Evolutionary conservation across 2,113 vertebrate genomes (phyloP).

Genomic region (Takifugu flavidus): DNA sequence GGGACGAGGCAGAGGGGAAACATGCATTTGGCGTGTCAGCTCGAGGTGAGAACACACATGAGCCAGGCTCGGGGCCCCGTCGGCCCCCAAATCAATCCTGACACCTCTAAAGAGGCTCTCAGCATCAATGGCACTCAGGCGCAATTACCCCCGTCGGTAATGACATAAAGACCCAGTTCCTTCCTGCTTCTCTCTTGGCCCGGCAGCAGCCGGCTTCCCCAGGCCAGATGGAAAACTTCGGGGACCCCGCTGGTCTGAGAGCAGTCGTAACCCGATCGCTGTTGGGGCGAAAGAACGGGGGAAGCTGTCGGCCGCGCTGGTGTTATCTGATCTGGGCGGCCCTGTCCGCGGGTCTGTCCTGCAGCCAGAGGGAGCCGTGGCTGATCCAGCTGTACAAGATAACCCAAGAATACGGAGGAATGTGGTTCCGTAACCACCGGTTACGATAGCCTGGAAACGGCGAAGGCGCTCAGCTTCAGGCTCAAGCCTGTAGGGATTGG

Average conservation of each 20-base stretch:
- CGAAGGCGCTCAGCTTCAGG: too few relatives aligned
- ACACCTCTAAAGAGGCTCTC: constrained; percentile 76
- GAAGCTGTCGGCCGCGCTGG: constrained; percentile 17
- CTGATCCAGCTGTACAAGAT: constrained; percentile 55
- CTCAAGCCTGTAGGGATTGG: too few relatives aligned
- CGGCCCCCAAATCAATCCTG: constrained; percentile 71
- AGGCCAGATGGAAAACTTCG: constrained; percentile 43
- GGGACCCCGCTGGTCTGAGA: constrained; percentile 38
- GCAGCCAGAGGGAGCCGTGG: constrained; percentile 54
- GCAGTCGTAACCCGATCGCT: constrained; percentile 45
- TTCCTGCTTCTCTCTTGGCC: constrained; percentile 55
- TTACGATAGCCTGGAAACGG: too few relatives aligned
- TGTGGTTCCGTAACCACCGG: constrained; percentile 15
- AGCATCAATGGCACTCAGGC: constrained; percentile 69
- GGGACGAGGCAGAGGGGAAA: constrained; percentile 45
- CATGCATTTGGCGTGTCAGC: constrained; percentile 71
- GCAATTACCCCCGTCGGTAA: constrained; percentile 73
- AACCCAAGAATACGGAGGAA: constrained; percentile 26
- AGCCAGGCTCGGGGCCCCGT: constrained; percentile 65
- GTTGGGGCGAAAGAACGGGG: constrained; percentile 14
- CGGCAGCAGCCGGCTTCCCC: constrained; percentile 48
- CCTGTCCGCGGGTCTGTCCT: constrained; percentile 5
- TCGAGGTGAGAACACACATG: constrained; percentile 79
- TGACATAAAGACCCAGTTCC: constrained; percentile 73
- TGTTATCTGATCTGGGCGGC: constrained; percentile 51